Percentiles rank a stretch among this genome's conserved stretches.
These are phyloP conservation scores for Athripsodes cinereus DNA, from an alignment of 2,888 invertebrate species.

Conservation along the genomic window DNA sequence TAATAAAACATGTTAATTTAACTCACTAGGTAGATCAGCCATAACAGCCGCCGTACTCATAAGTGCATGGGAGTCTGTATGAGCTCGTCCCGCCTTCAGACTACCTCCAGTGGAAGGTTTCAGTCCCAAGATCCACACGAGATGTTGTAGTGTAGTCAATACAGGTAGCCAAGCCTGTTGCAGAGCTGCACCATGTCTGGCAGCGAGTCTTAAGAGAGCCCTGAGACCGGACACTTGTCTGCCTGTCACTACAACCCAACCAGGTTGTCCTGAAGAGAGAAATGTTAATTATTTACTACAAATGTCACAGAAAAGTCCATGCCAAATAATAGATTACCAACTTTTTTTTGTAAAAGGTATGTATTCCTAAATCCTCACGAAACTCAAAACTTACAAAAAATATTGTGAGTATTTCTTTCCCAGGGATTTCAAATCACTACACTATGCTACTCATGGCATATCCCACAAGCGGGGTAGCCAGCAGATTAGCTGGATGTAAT, in stretches of 20 bases:
- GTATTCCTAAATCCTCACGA: too few relatives aligned
- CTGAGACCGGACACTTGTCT: conserved; percentile 97
- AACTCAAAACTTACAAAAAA: too few relatives aligned
- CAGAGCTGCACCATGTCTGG: conserved; percentile 85
- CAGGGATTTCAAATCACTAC: too few relatives aligned
- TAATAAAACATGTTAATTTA: too few relatives aligned
- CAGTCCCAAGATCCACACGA: conserved; percentile 93
- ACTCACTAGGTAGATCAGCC: conserved; percentile 81
- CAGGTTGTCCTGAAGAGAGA: conserved; percentile 35
- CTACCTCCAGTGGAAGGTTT: conserved; percentile 94
- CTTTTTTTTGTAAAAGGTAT: too few relatives aligned
- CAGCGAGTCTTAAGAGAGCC: conserved; percentile 81
- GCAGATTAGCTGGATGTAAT: too few relatives aligned
- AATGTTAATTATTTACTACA: neutral
- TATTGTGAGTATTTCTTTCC: too few relatives aligned
- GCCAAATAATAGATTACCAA: too few relatives aligned
- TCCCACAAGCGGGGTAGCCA: too few relatives aligned
- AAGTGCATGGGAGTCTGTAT: conserved; percentile 75
- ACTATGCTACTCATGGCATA: too few relatives aligned
- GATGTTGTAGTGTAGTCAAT: conserved; percentile 85
- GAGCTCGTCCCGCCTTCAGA: conserved; percentile 74
- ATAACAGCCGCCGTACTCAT: conserved; percentile 90
- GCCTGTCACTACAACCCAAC: conserved; percentile 87
- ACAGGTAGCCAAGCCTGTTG: conserved; percentile 95
- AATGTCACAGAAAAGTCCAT: too few relatives aligned